A percentile compares a stretch with the other conserved stretches of the same genome.
These are phyloP conservation scores for Burhinus bistriatus DNA, from an alignment of 2,113 vertebrate genomes.

Conservation along the genomic window DNA sequence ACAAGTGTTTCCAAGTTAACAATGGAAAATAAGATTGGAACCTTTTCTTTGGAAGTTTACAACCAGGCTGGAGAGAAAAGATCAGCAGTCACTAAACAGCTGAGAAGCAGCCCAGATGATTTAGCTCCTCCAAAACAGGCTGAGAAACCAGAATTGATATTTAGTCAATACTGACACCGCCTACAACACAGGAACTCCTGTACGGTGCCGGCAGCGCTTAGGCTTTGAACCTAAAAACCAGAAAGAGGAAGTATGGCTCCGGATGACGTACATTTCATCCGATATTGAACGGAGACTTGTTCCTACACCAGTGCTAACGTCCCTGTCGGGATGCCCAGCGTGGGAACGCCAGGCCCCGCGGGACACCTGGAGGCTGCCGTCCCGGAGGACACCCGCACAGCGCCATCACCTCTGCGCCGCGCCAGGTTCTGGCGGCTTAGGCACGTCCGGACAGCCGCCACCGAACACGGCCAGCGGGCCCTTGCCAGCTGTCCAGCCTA, in stretches of 20 bases:
- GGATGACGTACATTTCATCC: rapidly evolving
- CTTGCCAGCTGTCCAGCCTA: background rate
- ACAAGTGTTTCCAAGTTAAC: background rate
- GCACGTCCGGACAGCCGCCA: background rate
- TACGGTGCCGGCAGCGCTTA: rapidly evolving
- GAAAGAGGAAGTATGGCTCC: background rate
- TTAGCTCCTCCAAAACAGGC: background rate
- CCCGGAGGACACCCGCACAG: background rate
- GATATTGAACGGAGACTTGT: no score
- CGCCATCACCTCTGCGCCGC: rapidly evolving
- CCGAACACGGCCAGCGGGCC: no score
- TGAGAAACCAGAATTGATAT: background rate
- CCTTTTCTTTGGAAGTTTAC: background rate
- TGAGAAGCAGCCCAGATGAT: background rate
- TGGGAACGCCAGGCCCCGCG: no score
- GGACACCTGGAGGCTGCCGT: background rate
- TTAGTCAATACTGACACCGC: rapidly evolving
- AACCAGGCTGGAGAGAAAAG: background rate
- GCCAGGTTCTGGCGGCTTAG: background rate
- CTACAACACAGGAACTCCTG: background rate
- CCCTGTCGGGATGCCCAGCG: rapidly evolving
- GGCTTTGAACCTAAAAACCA: background rate
- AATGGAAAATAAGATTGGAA: rapidly evolving
- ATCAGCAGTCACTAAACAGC: background rate
- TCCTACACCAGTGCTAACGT: rapidly evolving